Evolutionary conservation across 2,113 vertebrate species (phyloP), one percentile per base, ranked within the genome.

Genomic region (Plectropomus leopardus): DNA sequence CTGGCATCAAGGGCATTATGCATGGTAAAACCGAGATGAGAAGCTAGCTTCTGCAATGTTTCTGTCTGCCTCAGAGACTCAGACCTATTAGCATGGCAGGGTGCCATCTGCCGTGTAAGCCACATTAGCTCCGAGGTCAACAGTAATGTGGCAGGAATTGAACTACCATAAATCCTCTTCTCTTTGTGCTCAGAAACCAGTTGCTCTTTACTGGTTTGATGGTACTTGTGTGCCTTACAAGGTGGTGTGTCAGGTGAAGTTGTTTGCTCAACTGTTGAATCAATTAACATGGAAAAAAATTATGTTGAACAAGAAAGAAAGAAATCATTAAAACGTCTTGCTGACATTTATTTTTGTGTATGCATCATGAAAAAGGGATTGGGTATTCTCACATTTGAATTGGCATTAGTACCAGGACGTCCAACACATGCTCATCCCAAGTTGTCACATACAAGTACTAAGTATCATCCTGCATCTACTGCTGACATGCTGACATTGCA

Each of bases 101-200:
- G 48, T 65, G 85, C 86, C 85, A 88, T 86, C 86, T 93, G 88
- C 86, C 87, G 84, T 53, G 70, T 86, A 82, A 89, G 85, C 71
- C 84, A 87, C 82, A 87, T 90, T 90, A 86, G 74, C 78, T 79
- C 14, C 47, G 73, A 87, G 89, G 88, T 88, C 84, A 88, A 88
- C 65, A 72, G 82, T 81, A 88, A 88, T 82, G 77, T 72, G 40
- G 76, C 72, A 66, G 76, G 45, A 53, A 74, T 77, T 53, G 81
- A 70, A 63, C 79, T 50, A 50, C 57, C 82, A 92, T 90, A 86
- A 90, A 88, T 92, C 72, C 78, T 65, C 40, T 82, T 86, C 72
- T 69, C 42, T 80, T 80, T 82, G 32, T 36, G 68, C 72, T 70
- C 40, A 51, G 19, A 81, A 78, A 84, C 34, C 72, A 68, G 72